Evolutionary conservation across 2,888 invertebrate species (phyloP), one percentile per base, ranked within the genome.

Genomic region (Apotomis betuletana): DNA sequence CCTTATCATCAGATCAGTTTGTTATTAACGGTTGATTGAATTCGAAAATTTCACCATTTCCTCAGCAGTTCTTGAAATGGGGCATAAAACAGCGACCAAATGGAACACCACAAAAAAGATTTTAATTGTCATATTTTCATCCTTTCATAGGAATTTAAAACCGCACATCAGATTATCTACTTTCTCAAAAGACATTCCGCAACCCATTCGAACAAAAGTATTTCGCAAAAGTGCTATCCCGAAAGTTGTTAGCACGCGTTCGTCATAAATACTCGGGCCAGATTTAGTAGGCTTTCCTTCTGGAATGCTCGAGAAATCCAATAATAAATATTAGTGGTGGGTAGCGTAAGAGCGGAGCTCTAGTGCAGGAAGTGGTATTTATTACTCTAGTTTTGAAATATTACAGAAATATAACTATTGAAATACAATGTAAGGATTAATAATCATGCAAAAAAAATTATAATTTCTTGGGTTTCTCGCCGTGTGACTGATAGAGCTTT

Each of bases 241-340:
- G 59, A 63, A 57, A 74, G 75, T 75, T 80, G 78, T 78, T 76
- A 79, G 77, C 88, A 88, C 87, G 88, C 84, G 67, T 77, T 64
- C 74, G 68, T 78, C 82, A 84, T 87, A 85, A 87, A 86, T 84
- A 86, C 77, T 70, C 74, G 73, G 76, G 76, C 76, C 79, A 84
- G 85, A 84, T 86, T 86, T 86, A 84, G 81, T 80, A 83, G 81
- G 81, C 79, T 80, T 77, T 80, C 77, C 73, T 77, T 75, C 78
- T 74, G 77, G 78, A 80, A 81, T 82, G 79, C 79, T 70, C 73
- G 75, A 74, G 75, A 77, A 81, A 85, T 82, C 81, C 78, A 81
- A 85, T 85, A 83, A 83, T 85, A 85, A 83, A 84, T 83, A 84
- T 82, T 80, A 81, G 80, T 75, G 73, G 69, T 67, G 68, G 67